Conservation (phyloP, 2,888 invertebrate genomes). For the Theretra japonica region DNA sequence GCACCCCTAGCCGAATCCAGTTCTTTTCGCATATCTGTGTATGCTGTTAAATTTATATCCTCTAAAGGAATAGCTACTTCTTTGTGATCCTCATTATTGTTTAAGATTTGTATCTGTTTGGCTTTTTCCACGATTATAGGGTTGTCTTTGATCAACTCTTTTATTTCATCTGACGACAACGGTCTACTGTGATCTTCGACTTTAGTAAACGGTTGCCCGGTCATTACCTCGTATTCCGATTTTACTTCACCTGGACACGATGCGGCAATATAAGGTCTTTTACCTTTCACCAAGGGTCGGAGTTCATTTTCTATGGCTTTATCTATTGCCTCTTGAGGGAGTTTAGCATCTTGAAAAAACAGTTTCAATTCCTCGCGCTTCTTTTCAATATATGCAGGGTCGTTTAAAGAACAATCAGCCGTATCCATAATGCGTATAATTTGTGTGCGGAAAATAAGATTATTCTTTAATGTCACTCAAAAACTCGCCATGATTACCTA, state of each 20-base stretch:
- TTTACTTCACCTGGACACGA: slow-evolving; percentile 62
- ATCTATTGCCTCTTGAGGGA: slow-evolving; percentile 64
- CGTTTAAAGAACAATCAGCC: slow-evolving; percentile 41
- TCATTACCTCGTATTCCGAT: slow-evolving; percentile 77
- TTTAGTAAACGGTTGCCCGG: slow-evolving; percentile 76
- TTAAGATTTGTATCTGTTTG: slow-evolving; percentile 72
- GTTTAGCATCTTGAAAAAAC: slow-evolving; percentile 69
- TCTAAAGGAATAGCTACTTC: slow-evolving; percentile 63
- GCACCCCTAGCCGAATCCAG: slow-evolving; percentile 55
- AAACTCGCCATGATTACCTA: slow-evolving; percentile 39
- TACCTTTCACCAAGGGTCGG: slow-evolving; percentile 53
- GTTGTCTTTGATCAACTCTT: slow-evolving; percentile 63
- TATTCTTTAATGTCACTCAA: slow-evolving; percentile 9
- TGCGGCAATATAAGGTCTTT: slow-evolving; percentile 70
- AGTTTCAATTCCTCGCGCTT: slow-evolving; percentile 64
- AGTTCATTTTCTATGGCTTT: slow-evolving; percentile 74
- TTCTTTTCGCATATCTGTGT: slow-evolving; percentile 62
- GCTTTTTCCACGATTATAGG: slow-evolving; percentile 74
- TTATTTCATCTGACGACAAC: slow-evolving; percentile 63
- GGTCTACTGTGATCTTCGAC: slow-evolving; percentile 66
- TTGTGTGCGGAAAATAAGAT: not conserved
- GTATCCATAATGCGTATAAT: slow-evolving; percentile 48
- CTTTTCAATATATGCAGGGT: slow-evolving; percentile 59
- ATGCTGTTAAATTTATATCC: slow-evolving; percentile 62
- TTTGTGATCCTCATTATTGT: slow-evolving; percentile 51